Conservation (phyloP, 2,888 invertebrate species). For the Pollenia labialis region DNA sequence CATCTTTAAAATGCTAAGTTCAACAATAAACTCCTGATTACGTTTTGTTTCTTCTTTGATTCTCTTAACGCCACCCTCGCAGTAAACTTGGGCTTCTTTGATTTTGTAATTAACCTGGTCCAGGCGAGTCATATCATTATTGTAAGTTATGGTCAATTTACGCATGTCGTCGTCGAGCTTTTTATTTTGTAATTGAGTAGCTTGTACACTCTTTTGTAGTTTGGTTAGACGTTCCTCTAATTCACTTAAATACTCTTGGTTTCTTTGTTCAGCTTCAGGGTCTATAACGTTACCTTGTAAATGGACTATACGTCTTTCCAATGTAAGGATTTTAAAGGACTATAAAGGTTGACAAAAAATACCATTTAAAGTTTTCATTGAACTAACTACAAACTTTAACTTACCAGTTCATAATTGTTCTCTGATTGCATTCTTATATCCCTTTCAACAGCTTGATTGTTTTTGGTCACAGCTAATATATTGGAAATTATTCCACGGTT, state of each 20-base stretch:
- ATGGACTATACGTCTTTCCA: constrained; percentile 83
- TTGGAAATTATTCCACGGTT: constrained; percentile 77
- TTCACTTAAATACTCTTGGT: constrained; percentile 82
- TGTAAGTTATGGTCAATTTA: constrained; percentile 84
- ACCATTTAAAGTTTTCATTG: background rate
- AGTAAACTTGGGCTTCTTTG: constrained; percentile 85
- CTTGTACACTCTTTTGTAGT: constrained; percentile 83
- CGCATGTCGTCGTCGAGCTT: constrained; percentile 87
- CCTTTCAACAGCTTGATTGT: constrained; percentile 81
- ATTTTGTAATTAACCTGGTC: constrained; percentile 84
- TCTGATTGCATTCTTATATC: constrained; percentile 86
- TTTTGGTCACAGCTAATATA: constrained; percentile 75
- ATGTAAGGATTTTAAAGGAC: constrained; percentile 84
- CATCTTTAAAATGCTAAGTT: constrained; percentile 88
- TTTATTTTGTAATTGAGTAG: constrained; percentile 85
- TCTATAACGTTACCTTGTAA: constrained; percentile 82
- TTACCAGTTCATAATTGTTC: constrained; percentile 86
- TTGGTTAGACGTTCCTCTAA: constrained; percentile 84
- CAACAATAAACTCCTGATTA: constrained; percentile 86
- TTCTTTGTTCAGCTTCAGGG: constrained; percentile 81
- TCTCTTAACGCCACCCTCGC: constrained; percentile 86
- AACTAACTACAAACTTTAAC: constrained; percentile 73
- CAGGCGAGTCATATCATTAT: constrained; percentile 84
- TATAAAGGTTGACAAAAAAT: constrained; percentile 59
- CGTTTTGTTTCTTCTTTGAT: constrained; percentile 83